Conservation (phyloP, 2,113 vertebrate species). For the Crypturellus undulatus region DNA sequence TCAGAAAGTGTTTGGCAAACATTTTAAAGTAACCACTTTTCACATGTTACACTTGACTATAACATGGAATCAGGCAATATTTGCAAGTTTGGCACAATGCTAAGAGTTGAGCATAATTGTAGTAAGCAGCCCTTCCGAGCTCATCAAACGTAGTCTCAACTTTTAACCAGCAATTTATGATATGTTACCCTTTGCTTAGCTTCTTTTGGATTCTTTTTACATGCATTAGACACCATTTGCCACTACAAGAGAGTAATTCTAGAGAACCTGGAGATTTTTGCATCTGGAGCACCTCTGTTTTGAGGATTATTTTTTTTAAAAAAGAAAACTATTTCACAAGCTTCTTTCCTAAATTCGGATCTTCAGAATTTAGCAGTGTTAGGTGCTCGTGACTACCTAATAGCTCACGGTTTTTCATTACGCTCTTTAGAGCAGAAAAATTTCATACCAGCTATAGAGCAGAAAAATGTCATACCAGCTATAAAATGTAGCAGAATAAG, state of each 20-base stretch:
- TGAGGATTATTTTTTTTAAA: slow-evolving; percentile 18
- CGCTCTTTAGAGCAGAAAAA: background rate
- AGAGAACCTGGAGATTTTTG: background rate
- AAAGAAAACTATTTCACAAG: slow-evolving; percentile 21
- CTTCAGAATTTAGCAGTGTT: background rate
- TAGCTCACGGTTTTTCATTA: background rate
- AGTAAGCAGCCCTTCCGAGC: background rate
- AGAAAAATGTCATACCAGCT: background rate
- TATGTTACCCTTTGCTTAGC: slow-evolving; percentile 16
- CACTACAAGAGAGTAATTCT: background rate
- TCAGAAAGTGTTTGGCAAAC: background rate
- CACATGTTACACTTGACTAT: background rate
- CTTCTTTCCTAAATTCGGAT: background rate
- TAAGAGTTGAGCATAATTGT: background rate
- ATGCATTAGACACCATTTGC: background rate
- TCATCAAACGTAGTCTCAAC: background rate
- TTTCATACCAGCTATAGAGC: background rate
- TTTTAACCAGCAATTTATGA: slow-evolving; percentile 11
- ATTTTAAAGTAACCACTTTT: background rate
- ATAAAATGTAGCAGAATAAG: background rate
- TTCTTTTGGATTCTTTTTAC: background rate
- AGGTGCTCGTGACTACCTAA: background rate
- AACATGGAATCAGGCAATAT: background rate
- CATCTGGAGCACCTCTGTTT: background rate
- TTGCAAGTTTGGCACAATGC: background rate